These are phyloP conservation scores for Apamea anceps DNA, from an alignment of 2,888 invertebrate species.

Conservation along the genomic window DNA sequence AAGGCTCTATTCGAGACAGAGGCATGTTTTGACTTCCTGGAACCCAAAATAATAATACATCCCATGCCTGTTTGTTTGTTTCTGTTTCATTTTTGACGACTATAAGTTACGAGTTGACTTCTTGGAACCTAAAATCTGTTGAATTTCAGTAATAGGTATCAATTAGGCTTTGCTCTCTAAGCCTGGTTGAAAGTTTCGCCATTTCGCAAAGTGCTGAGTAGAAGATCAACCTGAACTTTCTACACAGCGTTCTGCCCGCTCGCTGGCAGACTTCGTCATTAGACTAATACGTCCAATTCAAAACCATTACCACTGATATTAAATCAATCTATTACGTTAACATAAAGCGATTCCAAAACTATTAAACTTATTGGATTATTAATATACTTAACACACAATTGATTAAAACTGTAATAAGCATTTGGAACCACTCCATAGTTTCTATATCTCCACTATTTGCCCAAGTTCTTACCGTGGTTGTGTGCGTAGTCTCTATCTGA, in stretches of 20 bases:
- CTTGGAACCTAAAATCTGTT: neutral
- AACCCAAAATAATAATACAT: neutral
- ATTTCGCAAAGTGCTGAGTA: neutral
- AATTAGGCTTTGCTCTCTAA: neutral
- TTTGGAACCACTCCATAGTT: conserved; percentile 35
- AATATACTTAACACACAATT: conserved; percentile 19
- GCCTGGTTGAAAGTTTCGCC: no score
- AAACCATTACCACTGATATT: neutral
- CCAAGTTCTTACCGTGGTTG: conserved; percentile 45
- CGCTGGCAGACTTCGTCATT: neutral
- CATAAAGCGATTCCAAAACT: neutral
- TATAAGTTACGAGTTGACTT: neutral
- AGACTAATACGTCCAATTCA: conserved; percentile 13
- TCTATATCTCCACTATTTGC: conserved; percentile 48
- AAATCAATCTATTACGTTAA: conserved; percentile 19
- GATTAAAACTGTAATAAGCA: conserved; percentile 31
- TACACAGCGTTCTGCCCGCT: neutral
- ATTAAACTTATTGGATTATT: conserved; percentile 32
- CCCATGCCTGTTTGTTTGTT: neutral
- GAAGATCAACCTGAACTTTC: neutral
- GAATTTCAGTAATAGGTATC: neutral
- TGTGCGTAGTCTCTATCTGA: conserved; percentile 44
- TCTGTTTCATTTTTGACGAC: neutral
- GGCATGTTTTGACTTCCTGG: neutral
- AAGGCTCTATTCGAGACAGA: neutral